Percentiles rank a stretch among this genome's conserved stretches.
phyloP scores from a whole-genome alignment of 2,113 vertebrate genomes.

The Rhinogobius similis region DNA sequence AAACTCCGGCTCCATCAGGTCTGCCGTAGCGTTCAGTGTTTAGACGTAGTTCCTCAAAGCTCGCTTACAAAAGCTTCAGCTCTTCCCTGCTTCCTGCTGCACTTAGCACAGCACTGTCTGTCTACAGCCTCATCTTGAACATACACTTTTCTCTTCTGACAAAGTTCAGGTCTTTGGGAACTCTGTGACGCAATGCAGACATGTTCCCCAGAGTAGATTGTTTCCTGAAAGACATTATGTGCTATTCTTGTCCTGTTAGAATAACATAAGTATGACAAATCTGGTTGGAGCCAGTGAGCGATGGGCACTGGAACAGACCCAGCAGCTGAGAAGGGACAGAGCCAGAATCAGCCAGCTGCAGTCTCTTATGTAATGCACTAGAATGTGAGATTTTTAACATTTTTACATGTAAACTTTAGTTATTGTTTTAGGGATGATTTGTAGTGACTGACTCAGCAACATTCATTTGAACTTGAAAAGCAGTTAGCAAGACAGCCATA shows the following conservation, averaged over 20 bases:
- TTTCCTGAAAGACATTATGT: slow-evolving; percentile 52
- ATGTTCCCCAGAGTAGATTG: slow-evolving; percentile 24
- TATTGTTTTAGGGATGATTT: not conserved
- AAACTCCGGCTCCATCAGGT: slow-evolving; percentile 70
- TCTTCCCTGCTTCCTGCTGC: slow-evolving; percentile 48
- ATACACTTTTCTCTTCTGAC: slow-evolving; percentile 41
- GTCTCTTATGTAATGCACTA: slow-evolving; percentile 10
- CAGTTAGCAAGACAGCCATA: not conserved
- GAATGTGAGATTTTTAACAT: not conserved
- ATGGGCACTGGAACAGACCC: slow-evolving; percentile 48
- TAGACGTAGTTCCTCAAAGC: slow-evolving; percentile 60
- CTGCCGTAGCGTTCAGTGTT: slow-evolving; percentile 66
- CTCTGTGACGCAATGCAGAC: slow-evolving; percentile 43
- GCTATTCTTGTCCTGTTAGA: slow-evolving; percentile 54
- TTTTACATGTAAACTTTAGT: not conserved
- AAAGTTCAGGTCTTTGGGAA: slow-evolving; percentile 48
- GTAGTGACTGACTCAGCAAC: not conserved
- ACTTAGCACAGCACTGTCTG: slow-evolving; percentile 41
- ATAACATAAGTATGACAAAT: slow-evolving; percentile 43
- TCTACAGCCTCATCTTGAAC: slow-evolving; percentile 13
- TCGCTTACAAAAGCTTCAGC: slow-evolving; percentile 20
- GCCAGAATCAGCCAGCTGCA: slow-evolving; percentile 26
- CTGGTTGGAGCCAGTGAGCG: slow-evolving; percentile 35
- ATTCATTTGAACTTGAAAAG: not conserved
- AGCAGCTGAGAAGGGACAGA: slow-evolving; percentile 30